A percentile compares a stretch with the other conserved stretches of the same genome.
Conservation (phyloP, 2,797 vertebrate species). For the Cossypha niveicapilla region DNA sequence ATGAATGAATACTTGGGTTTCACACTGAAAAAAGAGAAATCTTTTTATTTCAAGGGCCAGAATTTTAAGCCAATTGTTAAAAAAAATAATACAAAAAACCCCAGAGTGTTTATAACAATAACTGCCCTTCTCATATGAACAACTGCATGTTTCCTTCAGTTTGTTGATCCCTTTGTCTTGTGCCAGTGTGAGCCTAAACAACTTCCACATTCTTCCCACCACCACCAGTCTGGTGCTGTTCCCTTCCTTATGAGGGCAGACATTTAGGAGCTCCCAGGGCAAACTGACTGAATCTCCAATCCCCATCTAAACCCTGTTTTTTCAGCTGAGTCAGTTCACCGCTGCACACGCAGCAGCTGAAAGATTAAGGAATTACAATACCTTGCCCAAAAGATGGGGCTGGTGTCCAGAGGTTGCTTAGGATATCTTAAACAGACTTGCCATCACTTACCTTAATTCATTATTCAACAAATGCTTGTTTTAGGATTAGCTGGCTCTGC, state of each 20-base stretch:
- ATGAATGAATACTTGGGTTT: neutral
- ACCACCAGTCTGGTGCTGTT: neutral
- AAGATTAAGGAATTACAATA: neutral
- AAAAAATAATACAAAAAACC: neutral
- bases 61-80: neutral
- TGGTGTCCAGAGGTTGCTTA: neutral
- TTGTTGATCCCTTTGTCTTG: neutral
- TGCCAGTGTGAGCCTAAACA: neutral
- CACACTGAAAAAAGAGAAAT: neutral
- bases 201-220: neutral
- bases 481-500: neutral
- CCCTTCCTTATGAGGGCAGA: neutral
- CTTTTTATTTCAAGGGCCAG: neutral
- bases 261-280: neutral
- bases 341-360: neutral
- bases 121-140: neutral
- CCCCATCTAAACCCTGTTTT: neutral
- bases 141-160: neutral
- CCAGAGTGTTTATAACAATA: neutral
- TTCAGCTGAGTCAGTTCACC: neutral
- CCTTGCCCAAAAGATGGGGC: neutral
- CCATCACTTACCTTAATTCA: neutral
- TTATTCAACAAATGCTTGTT: neutral
- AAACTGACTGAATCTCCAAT: neutral
- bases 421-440: neutral